phyloP scores from a whole-genome alignment of 2,113 vertebrate species.

The Otis tarda region DNA sequence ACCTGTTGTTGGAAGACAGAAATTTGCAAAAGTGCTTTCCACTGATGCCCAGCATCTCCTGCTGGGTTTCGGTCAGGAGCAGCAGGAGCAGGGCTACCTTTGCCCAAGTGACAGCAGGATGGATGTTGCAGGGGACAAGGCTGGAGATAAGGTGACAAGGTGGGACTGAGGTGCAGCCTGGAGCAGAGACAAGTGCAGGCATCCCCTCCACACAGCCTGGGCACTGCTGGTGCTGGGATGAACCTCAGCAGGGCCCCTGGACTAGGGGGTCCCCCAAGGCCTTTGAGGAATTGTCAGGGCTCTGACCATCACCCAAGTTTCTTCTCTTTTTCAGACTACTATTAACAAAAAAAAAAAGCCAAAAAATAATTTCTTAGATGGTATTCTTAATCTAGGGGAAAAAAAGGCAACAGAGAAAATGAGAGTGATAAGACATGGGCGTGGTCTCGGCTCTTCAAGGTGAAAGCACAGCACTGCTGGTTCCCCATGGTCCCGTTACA shows the following conservation, averaged over 20 bases:
- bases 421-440: fast-evolving
- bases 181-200: not conserved
- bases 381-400: not conserved
- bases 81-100: not conserved
- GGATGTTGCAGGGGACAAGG: not conserved
- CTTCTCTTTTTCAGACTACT: not conserved
- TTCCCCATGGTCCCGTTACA: not conserved
- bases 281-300: not conserved
- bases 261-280: not conserved
- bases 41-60: not conserved
- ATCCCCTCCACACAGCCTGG: not conserved
- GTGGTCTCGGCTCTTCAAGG: not conserved
- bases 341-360: not conserved
- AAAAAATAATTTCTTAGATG: not conserved
- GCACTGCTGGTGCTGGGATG: not conserved
- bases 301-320: not conserved
- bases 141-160: not conserved
- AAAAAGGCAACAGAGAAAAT: not conserved
- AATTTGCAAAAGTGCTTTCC: not conserved
- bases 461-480: not conserved
- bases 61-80: not conserved
- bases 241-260: not conserved
- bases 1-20: not conserved
- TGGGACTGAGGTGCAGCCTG: not conserved
- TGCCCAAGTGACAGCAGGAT: not conserved